Base-by-base conservation (phyloP, 1,140 invertebrate species). In the Goniozus legneri region DNA sequence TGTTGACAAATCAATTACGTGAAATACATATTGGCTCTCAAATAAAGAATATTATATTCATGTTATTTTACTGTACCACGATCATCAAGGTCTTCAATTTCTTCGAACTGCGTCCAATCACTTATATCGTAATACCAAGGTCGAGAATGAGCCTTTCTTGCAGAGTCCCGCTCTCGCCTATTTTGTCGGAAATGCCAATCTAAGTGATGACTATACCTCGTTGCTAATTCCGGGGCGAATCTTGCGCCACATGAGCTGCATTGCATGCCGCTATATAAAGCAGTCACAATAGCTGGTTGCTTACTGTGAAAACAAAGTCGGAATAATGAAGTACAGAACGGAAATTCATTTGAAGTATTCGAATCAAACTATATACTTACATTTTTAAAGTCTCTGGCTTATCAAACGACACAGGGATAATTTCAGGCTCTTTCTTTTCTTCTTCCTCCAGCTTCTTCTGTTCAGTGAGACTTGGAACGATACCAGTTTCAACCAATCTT, bases 181-280 rank as follows among this genome's bases (percentile, higher is more conserved):
- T 98, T 98, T 69, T 93, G 89, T 8, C 94, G 77, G 74, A 97
- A 97, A 77, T 98, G 95, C 95, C 95, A 97, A 75, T 98, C 94
- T 20, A 97, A 79, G 76, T 97, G 95, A 66, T 93, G 89, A 51
- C 89, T 89, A 67, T 97, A 91, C 42, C 86, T 83, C 20, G 91
- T 87, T 1, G 89, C 92, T 60, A 91, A 85, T 67, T 92, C 88
- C 0, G 89, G 84, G 8, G 87, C 85, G 70, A 97, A 97, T 31
- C 95, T 79, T 19, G 90, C 83, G 13, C 94, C 94, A 76, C 95
- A 98, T 16, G 92, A 92, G 44, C 89, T 88, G 75, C 95, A 98
- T 69, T 97, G 95, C 77, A 95, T 91, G 4, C 95, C 93, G 43
- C 83, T 80, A 68, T 93, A 94, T 7, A 97, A 70, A 3, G 74